phyloP scores from a whole-genome alignment of 2,797 vertebrate species.

The Eulemur mongoz region DNA sequence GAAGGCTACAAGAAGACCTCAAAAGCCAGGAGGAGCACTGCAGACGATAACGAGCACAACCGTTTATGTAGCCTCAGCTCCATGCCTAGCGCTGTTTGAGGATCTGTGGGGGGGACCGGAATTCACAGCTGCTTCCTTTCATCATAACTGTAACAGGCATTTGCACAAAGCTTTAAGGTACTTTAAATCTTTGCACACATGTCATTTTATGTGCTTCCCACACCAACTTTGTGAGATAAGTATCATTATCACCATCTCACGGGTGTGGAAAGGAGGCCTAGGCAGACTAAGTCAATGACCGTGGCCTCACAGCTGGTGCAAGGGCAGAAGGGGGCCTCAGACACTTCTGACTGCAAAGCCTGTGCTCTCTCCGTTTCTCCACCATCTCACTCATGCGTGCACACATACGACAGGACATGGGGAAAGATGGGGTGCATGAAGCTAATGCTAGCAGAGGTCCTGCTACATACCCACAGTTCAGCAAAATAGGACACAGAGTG shows the following conservation, averaged over 20 bases:
- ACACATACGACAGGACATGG: neutral
- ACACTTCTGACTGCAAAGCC: neutral
- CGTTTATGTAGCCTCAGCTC: neutral
- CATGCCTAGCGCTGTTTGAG: neutral
- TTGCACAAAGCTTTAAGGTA: neutral
- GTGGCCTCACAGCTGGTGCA: rapidly evolving
- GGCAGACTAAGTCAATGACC: neutral
- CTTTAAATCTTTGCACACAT: neutral
- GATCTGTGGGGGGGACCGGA: neutral
- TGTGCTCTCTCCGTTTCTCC: neutral
- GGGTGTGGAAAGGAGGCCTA: neutral
- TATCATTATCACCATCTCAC: no score
- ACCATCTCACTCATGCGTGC: rapidly evolving
- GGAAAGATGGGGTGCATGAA: neutral
- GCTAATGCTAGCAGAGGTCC: neutral
- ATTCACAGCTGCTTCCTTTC: neutral
- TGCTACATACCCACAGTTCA: neutral
- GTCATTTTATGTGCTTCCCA: neutral
- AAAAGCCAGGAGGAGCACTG: neutral
- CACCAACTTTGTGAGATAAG: neutral
- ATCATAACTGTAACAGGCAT: neutral
- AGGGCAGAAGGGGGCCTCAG: neutral
- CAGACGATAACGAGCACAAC: neutral
- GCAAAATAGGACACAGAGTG: no score
- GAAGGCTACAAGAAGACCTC: neutral